Evolutionary conservation across 2,888 invertebrate species (phyloP).

Genomic region (Magallana nippona): DNA sequence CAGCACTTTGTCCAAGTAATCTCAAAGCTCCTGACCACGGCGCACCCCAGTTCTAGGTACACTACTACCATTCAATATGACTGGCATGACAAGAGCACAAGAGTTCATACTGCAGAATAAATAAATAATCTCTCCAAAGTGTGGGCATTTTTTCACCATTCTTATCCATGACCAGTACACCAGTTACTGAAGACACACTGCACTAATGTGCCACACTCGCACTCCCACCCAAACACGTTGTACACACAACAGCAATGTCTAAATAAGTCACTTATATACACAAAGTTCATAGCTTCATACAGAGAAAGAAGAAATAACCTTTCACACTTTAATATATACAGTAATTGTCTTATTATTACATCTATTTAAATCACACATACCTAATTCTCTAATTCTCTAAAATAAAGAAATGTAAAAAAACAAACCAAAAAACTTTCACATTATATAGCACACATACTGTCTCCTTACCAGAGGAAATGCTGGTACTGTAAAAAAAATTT

Average conservation of each 20-base stretch:
- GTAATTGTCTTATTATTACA: slow-evolving; percentile 3
- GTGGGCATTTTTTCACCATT: slow-evolving; percentile 15
- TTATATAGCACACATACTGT: not conserved
- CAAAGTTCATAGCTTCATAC: not conserved
- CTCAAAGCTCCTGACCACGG: not conserved
- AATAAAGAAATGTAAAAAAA: too few relatives aligned
- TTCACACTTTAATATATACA: not conserved
- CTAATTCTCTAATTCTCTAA: not conserved
- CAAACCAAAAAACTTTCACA: not conserved
- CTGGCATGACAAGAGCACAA: too few relatives aligned
- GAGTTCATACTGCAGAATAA: not conserved
- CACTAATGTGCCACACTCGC: not conserved
- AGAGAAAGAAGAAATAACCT: not conserved
- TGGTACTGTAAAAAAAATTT: not conserved
- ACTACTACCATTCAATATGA: not conserved
- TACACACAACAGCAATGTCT: not conserved
- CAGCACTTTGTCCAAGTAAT: not conserved
- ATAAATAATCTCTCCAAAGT: not conserved
- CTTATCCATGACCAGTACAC: not conserved
- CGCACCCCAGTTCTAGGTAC: not conserved
- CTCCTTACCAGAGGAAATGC: slow-evolving; percentile 22
- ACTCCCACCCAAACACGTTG: not conserved
- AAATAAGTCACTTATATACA: not conserved
- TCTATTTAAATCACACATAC: not conserved
- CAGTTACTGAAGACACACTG: not conserved